Base-by-base conservation (phyloP, 2,113 vertebrate genomes). In the Pyxicephalus adspersus region DNA sequence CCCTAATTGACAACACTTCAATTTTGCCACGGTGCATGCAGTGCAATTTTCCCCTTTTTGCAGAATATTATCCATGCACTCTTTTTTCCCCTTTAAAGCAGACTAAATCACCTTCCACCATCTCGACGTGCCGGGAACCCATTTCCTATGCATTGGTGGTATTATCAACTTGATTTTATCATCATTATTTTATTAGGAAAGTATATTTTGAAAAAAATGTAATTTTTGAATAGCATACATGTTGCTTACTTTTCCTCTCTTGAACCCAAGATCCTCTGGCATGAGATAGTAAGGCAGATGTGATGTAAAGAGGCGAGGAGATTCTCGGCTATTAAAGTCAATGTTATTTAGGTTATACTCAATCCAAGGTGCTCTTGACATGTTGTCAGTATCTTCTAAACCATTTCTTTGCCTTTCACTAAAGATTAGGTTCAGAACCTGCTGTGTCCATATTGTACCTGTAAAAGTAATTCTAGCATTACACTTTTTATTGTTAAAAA, bases 361-460 rank as follows among this genome's bases (percentile, higher is more conserved):
- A 50, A 89, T 51, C 77, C 83, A 90, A 7, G 88, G 88, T 5
- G 17, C 34, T 83, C 85, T 84, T 0, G 76, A 1, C 0, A 64
- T 0, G 0, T 2, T 64, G 0, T 50, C 0, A 4, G 83, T 3
- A 1, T 60, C 19, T 79, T 87, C 86, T 64, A 77, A 86, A 79
- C 67, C 77, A 1, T 87, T 82, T 0, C 83, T 79, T 63, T 92
- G 81, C 4, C 78, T 84, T 76, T 91, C 86, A 68, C 85, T 83
- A 58, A 86, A 76, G 76, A 92, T 89, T 58, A 87, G 57, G 25
- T 79, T 86, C 78, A 92, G 11, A 83, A 90, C 90, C 20, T 91
- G 85, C 51, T 91, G 86, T 55, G 76, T 82, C 90, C 90, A 92
- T 45, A 88, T 34, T 7, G 90, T 91, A 51, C 89, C 89, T 91